These are phyloP conservation scores for Leucophenga varia DNA, from an alignment of 1,140 invertebrate species.

Conservation along the genomic window DNA sequence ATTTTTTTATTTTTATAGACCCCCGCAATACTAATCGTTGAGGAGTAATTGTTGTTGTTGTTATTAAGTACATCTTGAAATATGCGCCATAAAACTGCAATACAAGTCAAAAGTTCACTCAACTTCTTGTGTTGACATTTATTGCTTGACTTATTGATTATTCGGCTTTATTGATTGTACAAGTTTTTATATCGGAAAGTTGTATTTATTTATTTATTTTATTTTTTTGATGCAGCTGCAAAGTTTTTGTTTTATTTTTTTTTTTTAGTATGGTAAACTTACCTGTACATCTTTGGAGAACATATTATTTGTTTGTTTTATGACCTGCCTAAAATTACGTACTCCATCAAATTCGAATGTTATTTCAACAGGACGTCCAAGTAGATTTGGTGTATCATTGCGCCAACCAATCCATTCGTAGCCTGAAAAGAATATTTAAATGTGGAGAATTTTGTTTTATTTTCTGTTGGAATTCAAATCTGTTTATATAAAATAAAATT, in stretches of 20 bases:
- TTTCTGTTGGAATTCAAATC: too few species aligned
- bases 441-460: too few species aligned
- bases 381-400: slow-evolving; percentile 62
- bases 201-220: too few species aligned
- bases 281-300: slow-evolving; percentile 71
- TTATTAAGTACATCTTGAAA: too few species aligned
- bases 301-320: slow-evolving; percentile 75
- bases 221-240: background rate
- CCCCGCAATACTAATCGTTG: too few species aligned
- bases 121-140: too few species aligned
- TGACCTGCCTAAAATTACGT: slow-evolving; percentile 75
- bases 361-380: slow-evolving; percentile 66
- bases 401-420: slow-evolving; percentile 90
- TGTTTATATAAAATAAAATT: too few species aligned
- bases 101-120: slow-evolving; percentile 11
- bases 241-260: background rate
- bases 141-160: too few species aligned
- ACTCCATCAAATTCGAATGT: slow-evolving; percentile 77
- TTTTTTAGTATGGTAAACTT: slow-evolving; percentile 12
- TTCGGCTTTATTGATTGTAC: too few species aligned
- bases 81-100: slow-evolving; percentile 17
- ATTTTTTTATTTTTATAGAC: too few species aligned
- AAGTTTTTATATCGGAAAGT: too few species aligned
- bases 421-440: slow-evolving; percentile 65
- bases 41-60: too few species aligned